Base-by-base conservation (phyloP, 2,888 invertebrate genomes). In the Diadegma fenestrale region DNA sequence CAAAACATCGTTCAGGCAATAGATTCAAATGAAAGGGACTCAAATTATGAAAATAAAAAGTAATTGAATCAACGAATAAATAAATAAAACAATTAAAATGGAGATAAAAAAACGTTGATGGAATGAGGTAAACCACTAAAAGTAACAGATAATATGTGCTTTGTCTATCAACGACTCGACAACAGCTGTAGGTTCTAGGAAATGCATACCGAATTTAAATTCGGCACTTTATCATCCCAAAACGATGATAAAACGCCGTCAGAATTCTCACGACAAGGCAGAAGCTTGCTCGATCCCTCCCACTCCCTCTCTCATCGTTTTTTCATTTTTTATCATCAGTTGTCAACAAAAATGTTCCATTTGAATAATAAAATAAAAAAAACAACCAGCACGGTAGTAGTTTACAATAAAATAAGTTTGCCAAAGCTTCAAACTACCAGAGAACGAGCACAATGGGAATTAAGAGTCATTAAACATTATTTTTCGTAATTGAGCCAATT, bases 121-220 rank as follows among this genome's bases (percentile, higher is more conserved):
- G 86, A 85, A 87, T 87, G 87, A 89, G 88, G 87, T 90, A 91
- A 90, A 90, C 83, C 85, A 89, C 84, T 89, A 88, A 90, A 90
- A 88, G 77, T 87, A 89, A 89, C 76, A 88, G 87, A 90, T 89
- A 90, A 90, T 90, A 90, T 93, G 90, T 91, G 93, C 93, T 93
- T 91, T 92, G 93, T 93, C 93, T 93, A 93, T 93, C 93, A 93
- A 93, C 93, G 93, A 93, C 93, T 93, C 93, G 93, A 93, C 93
- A 93, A 93, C 92, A 93, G 93, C 92, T 92, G 73, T 77, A 91
- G 90, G 90, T 92, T 89, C 90, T 90, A 92, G 90, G 90, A 93
- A 90, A 91, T 92, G 92, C 93, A 92, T 91, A 92, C 90, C 89
- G 91, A 91, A 90, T 90, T 89, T 89, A 87, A 89, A 72, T 90